Conservation (phyloP, 2,888 invertebrate species). For the Aporophyla lueneburgensis region DNA sequence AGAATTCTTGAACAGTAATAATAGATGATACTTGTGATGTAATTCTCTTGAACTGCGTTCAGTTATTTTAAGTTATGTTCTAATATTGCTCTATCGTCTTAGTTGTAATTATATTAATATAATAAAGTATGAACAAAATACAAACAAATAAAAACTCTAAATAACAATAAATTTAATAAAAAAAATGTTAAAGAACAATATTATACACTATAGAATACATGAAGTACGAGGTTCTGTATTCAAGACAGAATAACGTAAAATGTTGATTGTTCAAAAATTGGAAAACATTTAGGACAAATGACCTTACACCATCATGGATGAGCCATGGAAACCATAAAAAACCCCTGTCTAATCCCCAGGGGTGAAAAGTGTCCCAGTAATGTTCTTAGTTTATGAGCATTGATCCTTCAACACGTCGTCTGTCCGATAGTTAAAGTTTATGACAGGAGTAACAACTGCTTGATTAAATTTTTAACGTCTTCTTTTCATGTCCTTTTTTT, state of each 20-base stretch:
- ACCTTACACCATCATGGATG: background rate
- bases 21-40: conserved; percentile 21
- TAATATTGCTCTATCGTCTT: background rate
- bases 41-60: conserved; percentile 14
- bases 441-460: conserved; percentile 21
- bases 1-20: conserved; percentile 38
- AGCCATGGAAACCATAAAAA: background rate
- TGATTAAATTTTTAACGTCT: conserved; percentile 54
- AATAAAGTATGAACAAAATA: background rate
- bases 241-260: background rate
- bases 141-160: background rate
- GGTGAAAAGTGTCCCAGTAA: conserved; percentile 15
- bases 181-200: no score
- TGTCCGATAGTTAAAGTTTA: conserved; percentile 51
- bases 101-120: background rate
- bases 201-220: background rate
- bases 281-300: no score
- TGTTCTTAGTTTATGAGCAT: conserved; percentile 41
- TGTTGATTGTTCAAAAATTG: background rate
- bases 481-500: conserved; percentile 23
- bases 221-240: background rate
- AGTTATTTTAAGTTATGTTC: conserved; percentile 2
- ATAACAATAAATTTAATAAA: background rate
- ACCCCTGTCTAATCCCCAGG: background rate
- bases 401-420: conserved; percentile 41